phyloP scores from a whole-genome alignment of 2,113 vertebrate genomes.

The Dendropsophus ebraccatus region DNA sequence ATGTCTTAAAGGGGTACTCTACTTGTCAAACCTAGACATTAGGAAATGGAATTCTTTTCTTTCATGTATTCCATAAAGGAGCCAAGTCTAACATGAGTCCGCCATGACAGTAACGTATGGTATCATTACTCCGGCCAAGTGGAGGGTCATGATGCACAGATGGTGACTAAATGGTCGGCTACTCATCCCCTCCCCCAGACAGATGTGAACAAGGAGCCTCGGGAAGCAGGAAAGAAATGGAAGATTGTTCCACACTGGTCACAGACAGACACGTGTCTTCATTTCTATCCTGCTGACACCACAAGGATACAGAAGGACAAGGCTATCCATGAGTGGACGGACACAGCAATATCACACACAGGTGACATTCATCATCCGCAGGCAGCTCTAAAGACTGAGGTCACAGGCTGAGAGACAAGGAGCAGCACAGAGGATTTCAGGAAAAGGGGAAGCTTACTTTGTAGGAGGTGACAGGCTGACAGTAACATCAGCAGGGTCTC shows the following conservation, averaged over 20 bases:
- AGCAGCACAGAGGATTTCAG: too few relatives aligned
- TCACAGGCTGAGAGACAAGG: not conserved
- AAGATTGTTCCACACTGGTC: not conserved
- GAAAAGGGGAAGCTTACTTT: too few relatives aligned
- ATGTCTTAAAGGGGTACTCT: not conserved
- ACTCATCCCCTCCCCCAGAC: not conserved
- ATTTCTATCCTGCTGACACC: not conserved
- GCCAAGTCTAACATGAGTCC: not conserved
- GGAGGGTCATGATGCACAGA: not conserved
- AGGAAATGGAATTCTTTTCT: not conserved
- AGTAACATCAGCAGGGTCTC: too few relatives aligned
- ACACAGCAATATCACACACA: not conserved
- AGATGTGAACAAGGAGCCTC: not conserved
- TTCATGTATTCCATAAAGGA: not conserved
- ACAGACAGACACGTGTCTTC: not conserved
- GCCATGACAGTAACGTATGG: not conserved
- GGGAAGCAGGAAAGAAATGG: not conserved
- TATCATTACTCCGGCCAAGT: not conserved
- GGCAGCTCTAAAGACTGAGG: too few relatives aligned
- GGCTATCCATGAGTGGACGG: not conserved
- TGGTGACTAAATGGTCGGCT: not conserved
- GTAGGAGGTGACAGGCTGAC: too few relatives aligned
- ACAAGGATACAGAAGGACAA: slow-evolving; percentile 15
- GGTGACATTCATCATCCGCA: too few relatives aligned
- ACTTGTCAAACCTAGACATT: too few relatives aligned